Evolutionary conservation across 1,140 invertebrate genomes (phyloP).

Genomic region (Cydia pomonella): DNA sequence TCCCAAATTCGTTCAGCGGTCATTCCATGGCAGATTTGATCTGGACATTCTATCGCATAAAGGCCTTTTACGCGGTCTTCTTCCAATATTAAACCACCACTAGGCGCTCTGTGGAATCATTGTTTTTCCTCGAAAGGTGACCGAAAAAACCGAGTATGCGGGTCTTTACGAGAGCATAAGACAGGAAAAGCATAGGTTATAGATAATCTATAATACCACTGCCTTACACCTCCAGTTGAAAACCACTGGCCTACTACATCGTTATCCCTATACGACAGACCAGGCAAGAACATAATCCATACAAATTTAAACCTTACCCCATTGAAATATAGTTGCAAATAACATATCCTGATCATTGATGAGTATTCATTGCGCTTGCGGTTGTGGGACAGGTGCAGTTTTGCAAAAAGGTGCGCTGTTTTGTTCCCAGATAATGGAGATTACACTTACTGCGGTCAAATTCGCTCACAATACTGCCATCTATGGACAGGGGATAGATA

Average conservation of each 20-base stretch:
- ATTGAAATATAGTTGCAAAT: neutral
- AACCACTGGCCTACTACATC: neutral
- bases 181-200: no score
- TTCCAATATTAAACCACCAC: no score
- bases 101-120: no score
- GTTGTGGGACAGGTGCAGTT: neutral
- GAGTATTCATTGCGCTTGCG: neutral
- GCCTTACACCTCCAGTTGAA: no score
- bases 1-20: no score
- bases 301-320: neutral
- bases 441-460: neutral
- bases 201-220: no score
- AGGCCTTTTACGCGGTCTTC: no score
- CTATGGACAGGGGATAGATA: neutral
- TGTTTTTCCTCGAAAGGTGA: no score
- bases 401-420: neutral
- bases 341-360: neutral
- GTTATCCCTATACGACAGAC: neutral
- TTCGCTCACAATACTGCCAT: neutral
- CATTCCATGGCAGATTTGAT: no score
- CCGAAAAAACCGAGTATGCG: no score
- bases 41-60: no score
- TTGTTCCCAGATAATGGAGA: slow-evolving; percentile 1
- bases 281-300: neutral
- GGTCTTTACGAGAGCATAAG: no score